These are phyloP conservation scores for Drosophila subpulchrella DNA, from an alignment of 1,140 invertebrate species.

Conservation along the genomic window DNA sequence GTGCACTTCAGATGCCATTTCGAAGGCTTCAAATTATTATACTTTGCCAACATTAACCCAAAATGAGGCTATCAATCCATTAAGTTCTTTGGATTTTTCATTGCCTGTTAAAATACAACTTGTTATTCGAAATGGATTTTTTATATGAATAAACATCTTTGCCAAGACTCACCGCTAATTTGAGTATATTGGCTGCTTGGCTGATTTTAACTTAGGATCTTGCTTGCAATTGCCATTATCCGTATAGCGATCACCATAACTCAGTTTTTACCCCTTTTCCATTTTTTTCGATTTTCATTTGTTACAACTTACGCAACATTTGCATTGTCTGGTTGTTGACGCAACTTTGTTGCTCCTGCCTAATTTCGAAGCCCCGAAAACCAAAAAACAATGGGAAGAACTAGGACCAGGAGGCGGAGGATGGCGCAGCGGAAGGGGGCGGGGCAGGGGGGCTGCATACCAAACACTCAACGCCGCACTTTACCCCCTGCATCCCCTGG, in stretches of 20 bases:
- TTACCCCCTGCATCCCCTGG: slow-evolving; percentile 52
- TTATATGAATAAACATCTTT: neutral
- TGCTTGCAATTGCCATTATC: slow-evolving; percentile 1
- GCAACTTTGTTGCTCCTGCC: slow-evolving; percentile 50
- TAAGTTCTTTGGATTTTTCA: too few relatives aligned
- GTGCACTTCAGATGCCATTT: slow-evolving; percentile 3
- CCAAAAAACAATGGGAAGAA: slow-evolving; percentile 42
- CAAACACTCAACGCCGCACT: slow-evolving; percentile 80
- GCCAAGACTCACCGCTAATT: neutral
- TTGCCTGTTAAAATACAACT: too few relatives aligned
- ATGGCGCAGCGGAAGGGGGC: neutral
- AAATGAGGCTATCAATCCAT: neutral
- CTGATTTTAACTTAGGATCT: neutral
- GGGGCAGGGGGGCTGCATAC: slow-evolving; percentile 52
- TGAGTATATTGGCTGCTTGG: neutral
- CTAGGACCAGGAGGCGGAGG: slow-evolving; percentile 9
- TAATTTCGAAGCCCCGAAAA: slow-evolving; percentile 36
- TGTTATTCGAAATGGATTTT: neutral
- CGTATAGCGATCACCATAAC: slow-evolving; percentile 9
- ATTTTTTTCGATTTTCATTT: slow-evolving; percentile 8
- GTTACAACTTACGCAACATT: slow-evolving; percentile 44
- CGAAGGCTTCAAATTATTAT: neutral
- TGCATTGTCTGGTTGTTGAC: slow-evolving; percentile 42
- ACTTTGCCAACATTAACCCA: neutral
- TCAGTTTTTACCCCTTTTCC: slow-evolving; percentile 18